Evolutionary conservation across 1,140 invertebrate genomes (phyloP), one percentile per base, ranked within the genome.

Genomic region (Brachionus koreanus): DNA sequence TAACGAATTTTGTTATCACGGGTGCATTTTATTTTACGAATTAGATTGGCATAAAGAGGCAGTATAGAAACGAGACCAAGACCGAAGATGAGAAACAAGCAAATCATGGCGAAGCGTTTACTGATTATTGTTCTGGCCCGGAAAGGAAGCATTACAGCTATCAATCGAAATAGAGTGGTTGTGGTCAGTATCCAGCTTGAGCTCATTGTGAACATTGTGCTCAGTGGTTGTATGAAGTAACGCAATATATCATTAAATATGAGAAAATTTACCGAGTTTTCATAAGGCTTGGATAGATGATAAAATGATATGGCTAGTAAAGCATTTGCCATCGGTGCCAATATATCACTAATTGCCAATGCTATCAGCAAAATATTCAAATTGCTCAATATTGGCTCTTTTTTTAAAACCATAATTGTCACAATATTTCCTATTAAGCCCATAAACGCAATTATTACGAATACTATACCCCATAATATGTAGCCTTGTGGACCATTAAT

Each of bases 161-260:
- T 79, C 9, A 79, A 25, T 25, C 76, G 46, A 61, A 79, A 79
- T 25, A 79, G 35, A 37, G 76, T 79, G 13, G 76, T 79, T 25
- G 35, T 37, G 23, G 76, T 79, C 25, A 79, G 16, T 19, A 79
- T 79, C 76, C 76, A 79, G 13, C 76, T 79, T 4, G 76, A 79
- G 12, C 46, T 61, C 76, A 79, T 79, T 57, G 76, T 79, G 10
- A 79, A 79, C 76, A 79, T 79, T 29, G 76, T 79, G 25, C 76
- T 79, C 49, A 79, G 12, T 42, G 76, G 76, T 43, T 79, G 76
- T 13, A 79, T 79, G 19, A 79, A 42, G 16, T 79, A 52, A 9
- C 76, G 33, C 9, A 79, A 79, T 79, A 79, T 61, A 25, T 79
- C 76, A 9, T 79, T 79, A 25, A 79, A 79, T 23, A 61, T 79